Percentiles rank a stretch among this genome's conserved stretches.
phyloP scores from a whole-genome alignment of 2,888 invertebrate species.

The Cerastoderma edule region DNA sequence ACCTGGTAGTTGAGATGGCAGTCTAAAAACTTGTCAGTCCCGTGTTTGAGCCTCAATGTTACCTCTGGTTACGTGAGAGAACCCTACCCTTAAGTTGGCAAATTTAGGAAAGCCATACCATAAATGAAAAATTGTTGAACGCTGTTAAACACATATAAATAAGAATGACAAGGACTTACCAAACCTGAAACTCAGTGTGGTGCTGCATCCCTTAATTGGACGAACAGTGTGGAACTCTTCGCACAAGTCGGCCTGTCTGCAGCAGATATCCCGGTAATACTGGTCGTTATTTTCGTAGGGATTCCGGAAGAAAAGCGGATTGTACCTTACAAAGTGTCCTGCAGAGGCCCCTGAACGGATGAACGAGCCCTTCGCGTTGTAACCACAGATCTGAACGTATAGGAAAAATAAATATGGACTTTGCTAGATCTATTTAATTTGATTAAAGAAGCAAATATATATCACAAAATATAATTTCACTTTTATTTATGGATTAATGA shows the following conservation, averaged over 20 bases:
- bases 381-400: slow-evolving; percentile 48
- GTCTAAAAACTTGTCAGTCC: too few species aligned
- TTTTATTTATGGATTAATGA: too few species aligned
- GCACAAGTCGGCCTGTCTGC: slow-evolving; percentile 36
- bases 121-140: neutral
- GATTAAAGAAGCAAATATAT: too few species aligned
- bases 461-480: too few species aligned
- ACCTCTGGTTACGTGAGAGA: too few species aligned
- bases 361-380: slow-evolving; percentile 18
- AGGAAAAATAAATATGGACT: too few species aligned
- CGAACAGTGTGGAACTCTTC: slow-evolving; percentile 41
- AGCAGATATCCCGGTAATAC: slow-evolving; percentile 36
- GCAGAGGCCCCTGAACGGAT: slow-evolving; percentile 29
- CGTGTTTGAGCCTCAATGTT: too few species aligned
- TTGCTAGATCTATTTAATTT: too few species aligned
- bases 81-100: too few species aligned
- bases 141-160: too few species aligned
- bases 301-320: slow-evolving; percentile 17
- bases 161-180: neutral
- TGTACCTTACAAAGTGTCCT: slow-evolving; percentile 34
- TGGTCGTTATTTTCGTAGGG: slow-evolving; percentile 20
- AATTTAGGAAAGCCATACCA: too few species aligned
- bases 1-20: too few species aligned
- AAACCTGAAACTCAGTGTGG: neutral
- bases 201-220: slow-evolving; percentile 13